phyloP scores from a whole-genome alignment of 2,797 vertebrate genomes.

The Takifugu rubripes region DNA sequence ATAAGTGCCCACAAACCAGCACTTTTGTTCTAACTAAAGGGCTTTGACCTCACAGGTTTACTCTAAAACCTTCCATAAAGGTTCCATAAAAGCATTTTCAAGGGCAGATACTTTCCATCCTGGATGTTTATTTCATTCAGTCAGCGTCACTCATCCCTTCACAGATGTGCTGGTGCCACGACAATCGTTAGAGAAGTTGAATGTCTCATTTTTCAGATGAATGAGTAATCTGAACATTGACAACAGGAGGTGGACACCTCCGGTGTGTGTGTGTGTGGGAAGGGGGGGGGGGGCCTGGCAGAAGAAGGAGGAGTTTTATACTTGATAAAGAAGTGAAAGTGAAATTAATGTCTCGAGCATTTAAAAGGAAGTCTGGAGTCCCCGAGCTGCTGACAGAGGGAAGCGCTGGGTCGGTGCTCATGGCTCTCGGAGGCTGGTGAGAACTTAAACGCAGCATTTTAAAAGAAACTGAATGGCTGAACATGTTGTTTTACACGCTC shows the following conservation, averaged over 20 bases:
- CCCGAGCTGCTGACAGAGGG: slow-evolving; percentile 34
- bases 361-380: slow-evolving; percentile 76
- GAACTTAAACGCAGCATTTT: neutral
- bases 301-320: slow-evolving; percentile 40
- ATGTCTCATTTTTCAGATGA: too few species aligned
- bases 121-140: too few species aligned
- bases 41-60: too few species aligned
- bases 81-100: too few species aligned
- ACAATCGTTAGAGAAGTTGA: too few species aligned
- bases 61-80: too few species aligned
- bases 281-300: slow-evolving; percentile 23
- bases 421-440: slow-evolving; percentile 33
- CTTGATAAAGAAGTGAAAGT: slow-evolving; percentile 77
- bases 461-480: neutral
- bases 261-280: slow-evolving; percentile 4
- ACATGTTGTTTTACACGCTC: neutral
- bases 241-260: slow-evolving; percentile 1
- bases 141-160: too few species aligned
- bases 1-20: too few species aligned
- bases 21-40: too few species aligned
- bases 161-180: too few species aligned
- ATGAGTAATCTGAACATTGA: too few species aligned
- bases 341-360: slow-evolving; percentile 72
- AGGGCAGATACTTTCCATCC: too few species aligned
- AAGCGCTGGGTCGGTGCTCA: slow-evolving; percentile 12